Conservation (phyloP, 2,113 vertebrate genomes). For the Rhineura floridana region DNA sequence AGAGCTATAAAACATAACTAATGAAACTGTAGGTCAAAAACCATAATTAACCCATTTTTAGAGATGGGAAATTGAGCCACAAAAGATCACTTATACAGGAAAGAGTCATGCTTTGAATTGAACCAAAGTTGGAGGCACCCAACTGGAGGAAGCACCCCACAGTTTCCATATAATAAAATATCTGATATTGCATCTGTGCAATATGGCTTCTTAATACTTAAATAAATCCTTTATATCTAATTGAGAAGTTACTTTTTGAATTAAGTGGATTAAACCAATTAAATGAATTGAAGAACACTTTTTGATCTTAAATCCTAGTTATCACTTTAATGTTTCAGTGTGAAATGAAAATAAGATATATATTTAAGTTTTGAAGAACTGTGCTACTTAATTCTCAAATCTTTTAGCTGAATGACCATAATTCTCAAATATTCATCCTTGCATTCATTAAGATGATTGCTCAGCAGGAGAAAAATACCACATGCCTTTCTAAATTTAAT, state of each 20-base stretch:
- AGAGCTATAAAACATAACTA: not conserved
- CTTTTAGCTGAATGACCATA: not conserved
- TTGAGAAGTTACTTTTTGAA: constrained; percentile 13
- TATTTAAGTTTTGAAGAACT: not conserved
- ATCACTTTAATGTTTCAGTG: constrained; percentile 6
- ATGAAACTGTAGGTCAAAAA: not conserved
- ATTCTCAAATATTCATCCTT: constrained; percentile 22
- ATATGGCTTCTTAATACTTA: not conserved
- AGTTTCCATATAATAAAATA: not conserved
- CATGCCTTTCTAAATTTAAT: constrained; percentile 17
- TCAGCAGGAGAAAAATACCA: not conserved
- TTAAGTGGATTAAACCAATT: constrained; percentile 8
- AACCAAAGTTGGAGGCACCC: not conserved
- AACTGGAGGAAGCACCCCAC: not conserved
- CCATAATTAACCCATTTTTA: not conserved
- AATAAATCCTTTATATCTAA: not conserved
- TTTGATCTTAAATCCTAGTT: constrained; percentile 10
- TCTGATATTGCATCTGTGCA: not conserved
- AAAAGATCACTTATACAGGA: not conserved
- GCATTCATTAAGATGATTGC: constrained; percentile 23
- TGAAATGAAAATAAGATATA: not conserved
- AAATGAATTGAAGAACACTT: constrained; percentile 9
- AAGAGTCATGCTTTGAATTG: not conserved
- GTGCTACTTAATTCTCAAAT: constrained; percentile 15
- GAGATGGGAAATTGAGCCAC: not conserved